Base-by-base conservation (phyloP, 2,113 vertebrate genomes). In the Forbesichthys agassizii region DNA sequence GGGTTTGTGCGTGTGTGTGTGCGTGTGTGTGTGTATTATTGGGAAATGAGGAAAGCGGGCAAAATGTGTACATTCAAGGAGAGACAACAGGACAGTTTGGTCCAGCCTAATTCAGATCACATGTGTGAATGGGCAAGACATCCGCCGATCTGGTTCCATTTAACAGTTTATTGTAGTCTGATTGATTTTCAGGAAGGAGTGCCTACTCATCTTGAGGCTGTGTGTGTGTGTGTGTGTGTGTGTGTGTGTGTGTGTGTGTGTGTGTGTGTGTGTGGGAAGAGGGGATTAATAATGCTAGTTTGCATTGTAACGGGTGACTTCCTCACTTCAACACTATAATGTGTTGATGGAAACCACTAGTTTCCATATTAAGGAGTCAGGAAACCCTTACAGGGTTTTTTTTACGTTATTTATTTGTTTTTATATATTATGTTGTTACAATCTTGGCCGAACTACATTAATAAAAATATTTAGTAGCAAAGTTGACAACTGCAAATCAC, bases 141-240 rank as follows among this genome's bases (percentile, higher is more conserved):
- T 76, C 61, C 54, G 61, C 49, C 59, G 55, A 48, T 78, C 73
- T 84, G 70, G 62, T 82, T 87, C 79, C 58, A 66, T 48, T 75
- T 80, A 71, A 78, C 13, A 74, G 16, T 61, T 52, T 57, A 65
- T 42, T 48, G 52, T 49, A 7, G 11, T 61, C 42, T 55, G 65
- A 77, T 69, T 83, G 46, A 78, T 74, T 74, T 79, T 53, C 57
- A 69, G 59, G 74, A 57, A 69, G 27, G 47, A 61, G 9, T 48
- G n/a, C 58, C 12, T 46, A 54, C 75, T 20, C 48, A 52, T 1
- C 36, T 42, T 42, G 36, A 42, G 18, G n/a, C 18, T 1, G 20
- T 20, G 20, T 20, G 1, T 20, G 20, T 20, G 20, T 20, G 20
- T 20, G 20, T 20, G 20, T 20, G 48, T 20, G 46, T 42, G 20